Conservation (phyloP, 2,113 vertebrate genomes). For the Chrysochloris asiatica region DNA sequence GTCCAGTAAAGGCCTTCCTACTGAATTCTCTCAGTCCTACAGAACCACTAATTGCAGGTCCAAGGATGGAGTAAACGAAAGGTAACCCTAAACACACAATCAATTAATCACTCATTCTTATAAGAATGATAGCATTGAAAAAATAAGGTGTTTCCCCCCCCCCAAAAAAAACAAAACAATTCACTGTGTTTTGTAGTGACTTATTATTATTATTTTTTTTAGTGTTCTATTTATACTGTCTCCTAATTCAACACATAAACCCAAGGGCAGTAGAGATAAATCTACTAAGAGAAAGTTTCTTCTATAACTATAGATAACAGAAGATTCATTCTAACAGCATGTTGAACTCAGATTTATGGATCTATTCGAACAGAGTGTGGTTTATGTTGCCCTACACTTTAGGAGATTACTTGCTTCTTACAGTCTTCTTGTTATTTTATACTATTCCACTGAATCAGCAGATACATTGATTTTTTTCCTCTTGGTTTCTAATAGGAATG, state of each 20-base stretch:
- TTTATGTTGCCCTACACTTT: constrained; percentile 17
- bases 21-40: background rate
- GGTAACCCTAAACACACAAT: background rate
- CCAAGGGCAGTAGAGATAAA: constrained; percentile 26
- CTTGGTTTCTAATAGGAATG: constrained; percentile 43
- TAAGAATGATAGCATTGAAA: background rate
- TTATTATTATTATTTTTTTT: constrained; percentile 4
- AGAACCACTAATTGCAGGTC: background rate
- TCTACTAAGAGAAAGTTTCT: constrained; percentile 40
- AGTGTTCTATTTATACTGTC: background rate
- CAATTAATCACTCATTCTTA: background rate
- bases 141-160: background rate
- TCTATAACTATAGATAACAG: constrained; percentile 41
- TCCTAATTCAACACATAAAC: constrained; percentile 37
- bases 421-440: constrained; percentile 49
- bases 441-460: constrained; percentile 41
- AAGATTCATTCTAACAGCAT: background rate
- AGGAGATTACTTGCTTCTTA: constrained; percentile 38
- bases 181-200: background rate
- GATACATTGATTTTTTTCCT: constrained; percentile 49
- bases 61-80: background rate
- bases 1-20: background rate
- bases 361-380: constrained; percentile 26
- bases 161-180: background rate
- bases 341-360: constrained; percentile 44